Evolutionary conservation across 2,888 invertebrate species (phyloP), one percentile per base, ranked within the genome.

Genomic region (Lucinisca nassula): DNA sequence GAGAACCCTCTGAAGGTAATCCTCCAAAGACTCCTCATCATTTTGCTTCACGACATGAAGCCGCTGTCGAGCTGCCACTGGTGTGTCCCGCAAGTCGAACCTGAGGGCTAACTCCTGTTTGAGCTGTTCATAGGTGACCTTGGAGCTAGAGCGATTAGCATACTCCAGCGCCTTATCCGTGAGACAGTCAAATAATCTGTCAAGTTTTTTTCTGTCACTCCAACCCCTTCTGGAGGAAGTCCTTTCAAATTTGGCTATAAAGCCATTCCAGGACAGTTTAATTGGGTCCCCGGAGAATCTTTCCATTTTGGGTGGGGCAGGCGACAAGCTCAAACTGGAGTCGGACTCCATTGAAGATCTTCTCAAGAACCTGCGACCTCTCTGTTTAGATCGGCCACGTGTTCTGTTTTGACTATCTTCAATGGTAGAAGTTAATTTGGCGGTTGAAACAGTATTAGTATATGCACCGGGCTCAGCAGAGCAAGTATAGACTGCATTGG

Each of bases 101-200:
- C 24, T 8, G 12, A 58, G n/a, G 10, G n/a, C 24, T 8, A 58
- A n/a, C n/a, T 58, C 61, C 27, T 58, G n/a, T 27, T 58, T 58
- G 27, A 27, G 72, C 12, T 30, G 6, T 10, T 17, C 10, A 72
- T 32, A 72, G 30, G 6, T 45, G 45, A 12, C 45, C 17, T 27
- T 58, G 61, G 8, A 8, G 10, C n/a, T n/a, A 27, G 27, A 58
- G 4, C 30, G 30, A 72, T 14, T 12, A 24, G 72, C 72, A 72
- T 72, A 72, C 27, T 72, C 72, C 12, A 72, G n/a, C 4, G 72
- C 72, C 6, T 17, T 72, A 8, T 72, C 72, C 6, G 32, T 21
- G 14, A 72, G 35, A 72, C 72, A 72, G 27, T 72, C 72, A 72
- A 27, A 72, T n/a, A 35, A 30, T 72, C 21, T 72, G 32, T 72